These are phyloP conservation scores for Cheilosia grossa DNA, from an alignment of 2,888 invertebrate species.

Conservation along the genomic window DNA sequence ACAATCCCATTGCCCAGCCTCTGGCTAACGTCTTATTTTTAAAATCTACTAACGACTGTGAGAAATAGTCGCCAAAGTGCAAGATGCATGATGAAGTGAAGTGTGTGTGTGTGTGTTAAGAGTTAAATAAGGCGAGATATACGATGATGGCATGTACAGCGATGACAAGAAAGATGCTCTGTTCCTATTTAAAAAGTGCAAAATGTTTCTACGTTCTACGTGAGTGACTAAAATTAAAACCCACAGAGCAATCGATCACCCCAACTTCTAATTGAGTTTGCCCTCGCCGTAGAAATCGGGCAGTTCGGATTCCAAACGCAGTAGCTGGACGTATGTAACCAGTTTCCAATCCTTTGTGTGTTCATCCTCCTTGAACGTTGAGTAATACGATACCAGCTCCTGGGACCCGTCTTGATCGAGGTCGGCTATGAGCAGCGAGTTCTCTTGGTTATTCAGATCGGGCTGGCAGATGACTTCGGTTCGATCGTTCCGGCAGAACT, in stretches of 20 bases:
- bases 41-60: too few species aligned
- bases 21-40: too few species aligned
- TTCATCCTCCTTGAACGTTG: slow-evolving; percentile 84
- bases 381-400: slow-evolving; percentile 90
- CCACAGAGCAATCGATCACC: slow-evolving; percentile 14
- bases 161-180: slow-evolving; percentile 30
- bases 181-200: slow-evolving; percentile 60
- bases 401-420: slow-evolving; percentile 90
- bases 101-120: too few species aligned
- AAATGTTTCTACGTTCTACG: slow-evolving; percentile 48
- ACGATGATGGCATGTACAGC: background rate
- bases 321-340: slow-evolving; percentile 87
- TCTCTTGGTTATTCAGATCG: slow-evolving; percentile 88
- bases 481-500: slow-evolving; percentile 86
- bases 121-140: too few species aligned
- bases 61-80: too few species aligned
- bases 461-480: slow-evolving; percentile 87
- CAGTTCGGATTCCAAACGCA: slow-evolving; percentile 89
- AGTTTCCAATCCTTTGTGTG: slow-evolving; percentile 85
- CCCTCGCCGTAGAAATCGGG: slow-evolving; percentile 87
- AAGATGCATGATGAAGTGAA: too few species aligned
- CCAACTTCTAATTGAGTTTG: slow-evolving; percentile 59
- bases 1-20: too few species aligned
- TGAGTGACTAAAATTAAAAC: slow-evolving; percentile 17
- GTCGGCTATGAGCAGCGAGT: slow-evolving; percentile 89